A percentile compares a stretch with the other conserved stretches of the same genome.
Conservation (phyloP, 2,113 vertebrate genomes). For the Sciurus niger region DNA sequence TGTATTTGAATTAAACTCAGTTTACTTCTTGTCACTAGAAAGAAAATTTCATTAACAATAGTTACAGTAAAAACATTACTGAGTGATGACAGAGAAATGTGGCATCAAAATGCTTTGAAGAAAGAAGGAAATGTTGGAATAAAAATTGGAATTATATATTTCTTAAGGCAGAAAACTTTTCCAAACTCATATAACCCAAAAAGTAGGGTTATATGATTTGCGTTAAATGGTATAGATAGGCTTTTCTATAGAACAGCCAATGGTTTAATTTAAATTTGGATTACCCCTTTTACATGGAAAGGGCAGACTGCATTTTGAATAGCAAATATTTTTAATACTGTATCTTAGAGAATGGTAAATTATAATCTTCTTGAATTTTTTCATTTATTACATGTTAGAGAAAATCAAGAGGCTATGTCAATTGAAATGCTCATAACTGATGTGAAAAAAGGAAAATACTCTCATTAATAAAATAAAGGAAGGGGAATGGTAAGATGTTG, state of each 20-base stretch:
- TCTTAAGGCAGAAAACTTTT: not conserved
- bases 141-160: slow-evolving; percentile 22
- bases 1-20: not conserved
- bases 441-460: not conserved
- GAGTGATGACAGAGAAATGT: not conserved
- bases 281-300: not conserved
- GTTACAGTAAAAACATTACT: not conserved
- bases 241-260: not conserved
- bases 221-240: not conserved
- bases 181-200: not conserved
- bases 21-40: not conserved
- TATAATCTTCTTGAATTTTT: not conserved
- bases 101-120: not conserved
- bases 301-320: not conserved
- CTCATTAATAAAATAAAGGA: slow-evolving; percentile 39
- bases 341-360: not conserved
- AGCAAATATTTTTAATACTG: slow-evolving; percentile 13
- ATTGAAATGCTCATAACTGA: slow-evolving; percentile 33
- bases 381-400: not conserved
- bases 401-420: not conserved
- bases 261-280: not conserved
- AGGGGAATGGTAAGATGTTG: not conserved
- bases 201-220: not conserved
- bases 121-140: slow-evolving; percentile 21
- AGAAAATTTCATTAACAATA: not conserved